Percentiles rank a stretch among this genome's conserved stretches.
Evolutionary conservation across 1,140 invertebrate genomes (phyloP).

Genomic region (Brachionus manjavacas): DNA sequence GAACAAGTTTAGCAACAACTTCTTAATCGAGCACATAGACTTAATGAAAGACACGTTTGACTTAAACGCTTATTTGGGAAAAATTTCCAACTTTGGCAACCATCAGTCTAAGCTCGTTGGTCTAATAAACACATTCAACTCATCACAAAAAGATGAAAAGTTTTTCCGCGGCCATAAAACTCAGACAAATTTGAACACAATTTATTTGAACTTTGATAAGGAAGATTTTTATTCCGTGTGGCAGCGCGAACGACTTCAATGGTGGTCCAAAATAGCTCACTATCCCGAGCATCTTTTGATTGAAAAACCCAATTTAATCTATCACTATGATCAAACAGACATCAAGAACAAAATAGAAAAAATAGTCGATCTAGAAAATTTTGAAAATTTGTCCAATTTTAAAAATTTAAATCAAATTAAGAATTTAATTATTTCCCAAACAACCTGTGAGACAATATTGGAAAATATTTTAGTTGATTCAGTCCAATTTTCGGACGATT

Average conservation of each 20-base stretch:
- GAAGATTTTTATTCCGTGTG: neutral
- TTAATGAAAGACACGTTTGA: neutral
- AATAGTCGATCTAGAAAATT: neutral
- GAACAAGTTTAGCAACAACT: neutral
- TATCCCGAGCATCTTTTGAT: constrained; percentile 11
- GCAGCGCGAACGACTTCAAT: neutral
- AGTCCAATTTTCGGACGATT: constrained; percentile 10
- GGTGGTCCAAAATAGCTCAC: constrained; percentile 29
- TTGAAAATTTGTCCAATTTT: neutral
- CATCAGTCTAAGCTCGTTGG: neutral
- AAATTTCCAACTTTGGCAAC: neutral
- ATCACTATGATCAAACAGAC: neutral
- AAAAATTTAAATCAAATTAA: neutral
- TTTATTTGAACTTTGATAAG: neutral
- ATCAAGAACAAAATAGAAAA: constrained; percentile 17
- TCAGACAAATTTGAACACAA: neutral
- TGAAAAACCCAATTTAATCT: constrained; percentile 6
- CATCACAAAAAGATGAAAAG: neutral
- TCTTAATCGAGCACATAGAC: neutral
- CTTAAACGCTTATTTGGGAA: neutral
- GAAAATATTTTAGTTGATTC: constrained; percentile 34
- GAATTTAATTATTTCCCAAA: neutral
- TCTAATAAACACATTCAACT: neutral
- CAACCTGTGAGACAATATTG: neutral
- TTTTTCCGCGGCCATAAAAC: neutral